Evolutionary conservation across 1,140 invertebrate species (phyloP), one percentile per base, ranked within the genome.

Genomic region (Nephotettix cincticeps): DNA sequence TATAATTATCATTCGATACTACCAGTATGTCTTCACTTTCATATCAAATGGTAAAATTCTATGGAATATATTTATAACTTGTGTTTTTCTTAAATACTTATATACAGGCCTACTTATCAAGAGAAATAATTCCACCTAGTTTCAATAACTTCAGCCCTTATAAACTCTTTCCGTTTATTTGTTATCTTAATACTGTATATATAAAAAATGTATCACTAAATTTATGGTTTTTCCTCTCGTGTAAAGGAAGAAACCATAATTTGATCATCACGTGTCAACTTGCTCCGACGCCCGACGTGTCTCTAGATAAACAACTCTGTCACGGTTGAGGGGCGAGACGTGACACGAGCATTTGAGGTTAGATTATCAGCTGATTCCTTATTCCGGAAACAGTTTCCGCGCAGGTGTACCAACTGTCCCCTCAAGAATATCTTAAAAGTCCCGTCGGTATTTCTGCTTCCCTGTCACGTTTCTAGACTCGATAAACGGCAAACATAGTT

Each of bases 261-360:
- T 51, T 51, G 47, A 51, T 51, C 47, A 51, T 40, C 14, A 51
- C 47, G n/a, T n/a, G 47, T 51, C 47, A 19, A 6, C 36, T 17
- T 9, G 6, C 36, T 6, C 47, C 14, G 6, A n/a, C 47, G 6
- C 47, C 21, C 3, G 21, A 17, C 14, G 47, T 21, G 47, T 51
- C 47, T 51, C n/a, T 3, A 51, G 47, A 51, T 51, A 51, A 51
- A 51, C 47, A 51, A 51, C 47, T 51, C n/a, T 51, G 47, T 9
- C 47, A 51, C 47, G 47, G 14, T 51, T 51, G 47, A 51, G 47
- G 47, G 21, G 47, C 47, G 47, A 21, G 19, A 51, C 47, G 47
- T 51, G 47, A 51, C 47, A n/a, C 47, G 47, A 51, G 47, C 47
- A 51, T 51, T 51, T 51, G 47, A 51, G 47, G 47, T 51, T 51